Evolutionary conservation across 2,888 invertebrate species (phyloP).

Genomic region (Aporophyla lueneburgensis): DNA sequence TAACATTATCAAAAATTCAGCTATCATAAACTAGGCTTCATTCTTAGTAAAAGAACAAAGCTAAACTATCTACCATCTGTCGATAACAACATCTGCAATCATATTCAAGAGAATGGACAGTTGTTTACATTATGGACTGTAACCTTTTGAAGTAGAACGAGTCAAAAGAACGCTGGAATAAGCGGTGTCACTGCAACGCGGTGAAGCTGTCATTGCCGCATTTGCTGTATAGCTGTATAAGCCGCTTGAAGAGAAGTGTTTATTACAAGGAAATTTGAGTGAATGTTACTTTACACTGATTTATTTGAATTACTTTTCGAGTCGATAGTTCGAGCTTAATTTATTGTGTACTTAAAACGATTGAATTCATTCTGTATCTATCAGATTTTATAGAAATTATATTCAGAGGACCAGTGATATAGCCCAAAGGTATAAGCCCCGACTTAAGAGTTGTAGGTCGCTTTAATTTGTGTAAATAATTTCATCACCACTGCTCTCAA

Average conservation of each 20-base stretch:
- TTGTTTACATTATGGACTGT: conserved; percentile 17
- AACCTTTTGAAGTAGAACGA: conserved; percentile 40
- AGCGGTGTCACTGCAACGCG: conserved; percentile 1
- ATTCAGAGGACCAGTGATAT: too few relatives aligned
- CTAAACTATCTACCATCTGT: conserved; percentile 1
- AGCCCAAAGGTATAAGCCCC: too few relatives aligned
- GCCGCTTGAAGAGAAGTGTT: background rate
- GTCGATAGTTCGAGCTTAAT: too few relatives aligned
- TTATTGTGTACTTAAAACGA: too few relatives aligned
- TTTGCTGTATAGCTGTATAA: background rate
- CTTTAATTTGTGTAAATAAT: too few relatives aligned
- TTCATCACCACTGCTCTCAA: too few relatives aligned
- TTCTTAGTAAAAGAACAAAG: conserved; percentile 50
- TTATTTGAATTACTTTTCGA: background rate
- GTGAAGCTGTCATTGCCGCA: conserved; percentile 2
- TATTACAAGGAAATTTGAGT: background rate
- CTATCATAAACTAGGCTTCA: background rate
- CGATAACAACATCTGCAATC: conserved; percentile 22
- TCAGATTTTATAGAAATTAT: too few relatives aligned
- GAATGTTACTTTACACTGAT: background rate
- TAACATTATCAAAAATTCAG: background rate
- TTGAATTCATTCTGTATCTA: too few relatives aligned
- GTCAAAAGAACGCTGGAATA: conserved; percentile 26
- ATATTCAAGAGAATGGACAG: background rate
- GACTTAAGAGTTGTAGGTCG: too few relatives aligned